Percentiles rank a stretch among this genome's conserved stretches.
These are phyloP conservation scores for Oryzias melastigma DNA, from an alignment of 2,113 vertebrate species.

Conservation along the genomic window DNA sequence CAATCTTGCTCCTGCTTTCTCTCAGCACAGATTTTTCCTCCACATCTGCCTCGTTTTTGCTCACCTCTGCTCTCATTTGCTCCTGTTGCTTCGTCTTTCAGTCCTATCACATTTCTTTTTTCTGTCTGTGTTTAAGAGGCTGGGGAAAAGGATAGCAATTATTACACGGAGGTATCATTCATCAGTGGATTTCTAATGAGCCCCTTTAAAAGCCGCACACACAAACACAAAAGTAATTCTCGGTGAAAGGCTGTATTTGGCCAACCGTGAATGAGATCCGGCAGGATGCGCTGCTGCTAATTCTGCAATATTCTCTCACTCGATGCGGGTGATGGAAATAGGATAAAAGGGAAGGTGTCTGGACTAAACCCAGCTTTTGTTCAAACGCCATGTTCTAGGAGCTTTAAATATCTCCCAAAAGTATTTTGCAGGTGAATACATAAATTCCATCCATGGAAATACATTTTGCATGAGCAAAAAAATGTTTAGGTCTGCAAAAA, in stretches of 20 bases:
- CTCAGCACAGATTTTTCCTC: constrained; percentile 13
- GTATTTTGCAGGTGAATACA: too few relatives aligned
- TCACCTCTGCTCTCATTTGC: constrained; percentile 7
- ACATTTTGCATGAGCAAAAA: too few relatives aligned
- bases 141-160: constrained; percentile 28
- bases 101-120: not conserved
- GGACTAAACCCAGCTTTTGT: not conserved
- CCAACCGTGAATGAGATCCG: constrained; percentile 26
- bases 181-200: constrained; percentile 57
- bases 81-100: not conserved
- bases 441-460: too few relatives aligned
- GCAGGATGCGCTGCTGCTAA: constrained; percentile 3
- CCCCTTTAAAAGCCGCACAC: constrained; percentile 33
- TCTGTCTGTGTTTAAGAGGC: constrained; percentile 8
- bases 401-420: too few relatives aligned
- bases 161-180: constrained; percentile 39
- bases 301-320: constrained; percentile 2
- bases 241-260: constrained; percentile 43
- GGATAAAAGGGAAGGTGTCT: not conserved
- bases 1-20: constrained; percentile 52
- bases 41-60: constrained; percentile 12
- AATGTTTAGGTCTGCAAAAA: too few relatives aligned
- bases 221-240: constrained; percentile 43
- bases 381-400: not conserved
- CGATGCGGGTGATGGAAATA: constrained; percentile 8